phyloP scores from a whole-genome alignment of 2,888 invertebrate genomes.

The Junonia oenone region DNA sequence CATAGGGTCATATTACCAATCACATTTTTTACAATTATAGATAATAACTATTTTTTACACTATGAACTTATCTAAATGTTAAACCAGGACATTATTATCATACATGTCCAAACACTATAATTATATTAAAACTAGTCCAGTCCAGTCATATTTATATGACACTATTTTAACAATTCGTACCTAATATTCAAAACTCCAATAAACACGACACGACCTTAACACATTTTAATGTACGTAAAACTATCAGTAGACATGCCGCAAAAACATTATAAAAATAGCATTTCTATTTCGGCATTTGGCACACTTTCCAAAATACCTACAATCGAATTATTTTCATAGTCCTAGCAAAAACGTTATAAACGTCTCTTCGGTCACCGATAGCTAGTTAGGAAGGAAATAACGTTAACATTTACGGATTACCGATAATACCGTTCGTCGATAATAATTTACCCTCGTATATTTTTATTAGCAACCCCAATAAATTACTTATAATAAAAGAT shows the following conservation, averaged over 20 bases:
- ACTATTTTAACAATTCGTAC: no score
- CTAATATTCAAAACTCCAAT: no score
- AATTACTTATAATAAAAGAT: conserved; percentile 18
- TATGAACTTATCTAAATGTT: no score
- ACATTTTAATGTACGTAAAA: no score
- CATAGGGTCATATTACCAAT: no score
- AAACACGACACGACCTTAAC: no score
- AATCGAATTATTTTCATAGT: background rate
- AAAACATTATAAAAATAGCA: background rate
- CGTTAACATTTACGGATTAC: background rate
- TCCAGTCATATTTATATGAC: no score
- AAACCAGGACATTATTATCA: no score
- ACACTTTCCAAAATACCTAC: background rate
- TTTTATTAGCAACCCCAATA: conserved; percentile 19
- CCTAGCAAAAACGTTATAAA: background rate
- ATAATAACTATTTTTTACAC: no score
- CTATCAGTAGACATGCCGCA: background rate
- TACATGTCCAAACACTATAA: no score
- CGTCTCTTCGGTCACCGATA: background rate
- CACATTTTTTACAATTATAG: no score
- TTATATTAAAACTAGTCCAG: no score
- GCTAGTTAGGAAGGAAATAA: background rate
- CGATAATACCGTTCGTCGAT: background rate
- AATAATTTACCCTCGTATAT: conserved; percentile 2
- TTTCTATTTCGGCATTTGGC: background rate